phyloP scores from a whole-genome alignment of 1,140 invertebrate species.

The Thaumatotibia leucotreta region DNA sequence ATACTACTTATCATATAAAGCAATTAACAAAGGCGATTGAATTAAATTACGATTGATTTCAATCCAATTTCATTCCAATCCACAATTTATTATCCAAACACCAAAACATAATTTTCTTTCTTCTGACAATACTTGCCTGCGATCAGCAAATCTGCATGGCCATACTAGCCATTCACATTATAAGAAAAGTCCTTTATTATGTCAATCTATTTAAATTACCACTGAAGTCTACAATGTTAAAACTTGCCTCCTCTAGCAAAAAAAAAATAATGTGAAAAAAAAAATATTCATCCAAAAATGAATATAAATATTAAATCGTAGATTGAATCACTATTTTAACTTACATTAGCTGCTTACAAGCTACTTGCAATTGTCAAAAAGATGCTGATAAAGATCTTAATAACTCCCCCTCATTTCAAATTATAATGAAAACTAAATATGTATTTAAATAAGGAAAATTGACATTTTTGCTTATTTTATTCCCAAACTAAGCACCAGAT shows the following conservation, averaged over 20 bases:
- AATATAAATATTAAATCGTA: slow-evolving; percentile 19
- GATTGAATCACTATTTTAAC: slow-evolving; percentile 33
- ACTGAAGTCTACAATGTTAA: not conserved
- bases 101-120: slow-evolving; percentile 4
- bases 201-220: slow-evolving; percentile 1
- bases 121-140: not conserved
- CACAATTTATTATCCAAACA: slow-evolving; percentile 26
- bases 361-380: slow-evolving; percentile 53
- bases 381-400: slow-evolving; percentile 56
- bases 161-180: not conserved
- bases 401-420: slow-evolving; percentile 22
- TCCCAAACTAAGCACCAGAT: not conserved
- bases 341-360: slow-evolving; percentile 54
- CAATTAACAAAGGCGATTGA: slow-evolving; percentile 55
- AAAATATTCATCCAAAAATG: not conserved
- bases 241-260: not conserved
- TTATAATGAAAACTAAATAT: not conserved
- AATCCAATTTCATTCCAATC: slow-evolving; percentile 33
- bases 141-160: not conserved
- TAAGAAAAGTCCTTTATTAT: not conserved
- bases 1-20: slow-evolving; percentile 57
- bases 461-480: not conserved
- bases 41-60: slow-evolving; percentile 44
- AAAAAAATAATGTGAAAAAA: not conserved
- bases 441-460: not conserved